Base-by-base conservation (phyloP, 1,140 invertebrate genomes). In the Schlechtendalia chinensis region DNA sequence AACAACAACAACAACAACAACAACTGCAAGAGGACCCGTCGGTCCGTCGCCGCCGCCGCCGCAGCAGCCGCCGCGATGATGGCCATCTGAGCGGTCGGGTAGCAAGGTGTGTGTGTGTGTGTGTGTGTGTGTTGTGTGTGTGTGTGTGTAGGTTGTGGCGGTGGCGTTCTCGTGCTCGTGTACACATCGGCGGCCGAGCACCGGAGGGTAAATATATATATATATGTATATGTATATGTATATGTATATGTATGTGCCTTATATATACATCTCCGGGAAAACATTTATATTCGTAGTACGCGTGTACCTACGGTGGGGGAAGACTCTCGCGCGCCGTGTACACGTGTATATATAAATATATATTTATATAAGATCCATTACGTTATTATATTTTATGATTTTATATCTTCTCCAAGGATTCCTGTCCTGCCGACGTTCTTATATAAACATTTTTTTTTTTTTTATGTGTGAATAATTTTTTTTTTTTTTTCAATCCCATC, bases 401-500 rank as follows among this genome's bases (percentile, higher is more conserved):
- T 65, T 39, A 58, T 56, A 56, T 56, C 72, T 59, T 77, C 74
- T 58, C 22, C 74, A 59, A 56, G 74, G 24, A 10, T 77, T 17
- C n/a, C 32, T 39, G 8, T 58, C 74, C 56, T 45, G 53, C 12
- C 19, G 14, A 45, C n/a, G 27, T 75, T 47, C 74, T 50, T 63
- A 61, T 63, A 79, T 29, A 32, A 59, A 63, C 61, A 79, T 79
- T 79, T 72, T 79, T 61, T 77, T 29, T 79, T 79, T 79, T 72
- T 79, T 61, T 77, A 56, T 79, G 75, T 79, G 61, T 63, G 45
- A 50, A 32, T 75, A 39, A 3, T 39, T n/a, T n/a, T n/a, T n/a
- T n/a, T n/a, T n/a, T n/a, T n/a, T 77, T 77, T 77, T 10, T 77
- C 56, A 47, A 77, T 0, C 39, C 75, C 32, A 50, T 79, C 75